These are phyloP conservation scores for Cephalopholis sonnerati DNA, from an alignment of 2,113 vertebrate species.

Conservation along the genomic window DNA sequence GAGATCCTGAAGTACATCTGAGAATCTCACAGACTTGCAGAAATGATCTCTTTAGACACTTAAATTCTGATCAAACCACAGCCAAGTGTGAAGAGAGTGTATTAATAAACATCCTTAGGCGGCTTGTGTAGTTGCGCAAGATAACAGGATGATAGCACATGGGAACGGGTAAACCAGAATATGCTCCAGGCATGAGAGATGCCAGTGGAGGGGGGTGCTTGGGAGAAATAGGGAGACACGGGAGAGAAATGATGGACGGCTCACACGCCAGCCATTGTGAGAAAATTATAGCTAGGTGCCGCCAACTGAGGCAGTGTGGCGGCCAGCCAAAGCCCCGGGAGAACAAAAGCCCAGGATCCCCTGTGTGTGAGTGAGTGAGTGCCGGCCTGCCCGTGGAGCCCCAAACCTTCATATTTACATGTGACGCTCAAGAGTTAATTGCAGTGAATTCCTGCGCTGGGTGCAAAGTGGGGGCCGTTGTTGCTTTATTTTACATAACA, in stretches of 20 bases:
- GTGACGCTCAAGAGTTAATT: slow-evolving; percentile 82
- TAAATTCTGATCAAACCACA: slow-evolving; percentile 53
- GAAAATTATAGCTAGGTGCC: slow-evolving; percentile 78
- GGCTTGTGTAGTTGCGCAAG: slow-evolving; percentile 43
- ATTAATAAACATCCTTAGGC: slow-evolving; percentile 56
- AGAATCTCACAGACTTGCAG: slow-evolving; percentile 36
- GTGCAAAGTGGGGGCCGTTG: slow-evolving; percentile 75
- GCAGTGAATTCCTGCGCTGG: slow-evolving; percentile 80
- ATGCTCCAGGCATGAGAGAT: slow-evolving; percentile 33
- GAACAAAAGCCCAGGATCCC: slow-evolving; percentile 78
- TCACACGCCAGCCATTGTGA: slow-evolving; percentile 83
- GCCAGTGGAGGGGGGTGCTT: slow-evolving; percentile 31
- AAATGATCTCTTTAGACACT: slow-evolving; percentile 23
- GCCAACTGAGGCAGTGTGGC: slow-evolving; percentile 78
- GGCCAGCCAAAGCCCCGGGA: slow-evolving; percentile 71
- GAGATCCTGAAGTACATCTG: slow-evolving; percentile 15
- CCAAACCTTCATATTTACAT: slow-evolving; percentile 83
- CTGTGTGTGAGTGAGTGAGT: slow-evolving; percentile 54
- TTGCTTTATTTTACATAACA: slow-evolving; percentile 78
- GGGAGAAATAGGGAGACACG: slow-evolving; percentile 46
- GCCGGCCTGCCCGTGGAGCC: slow-evolving; percentile 61
- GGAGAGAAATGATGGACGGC: slow-evolving; percentile 78
- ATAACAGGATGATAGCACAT: slow-evolving; percentile 44
- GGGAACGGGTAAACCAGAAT: slow-evolving; percentile 35
- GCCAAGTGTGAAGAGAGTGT: slow-evolving; percentile 36